Base-by-base conservation (phyloP, 2,797 vertebrate species). In the Chaetodon trifasciatus region DNA sequence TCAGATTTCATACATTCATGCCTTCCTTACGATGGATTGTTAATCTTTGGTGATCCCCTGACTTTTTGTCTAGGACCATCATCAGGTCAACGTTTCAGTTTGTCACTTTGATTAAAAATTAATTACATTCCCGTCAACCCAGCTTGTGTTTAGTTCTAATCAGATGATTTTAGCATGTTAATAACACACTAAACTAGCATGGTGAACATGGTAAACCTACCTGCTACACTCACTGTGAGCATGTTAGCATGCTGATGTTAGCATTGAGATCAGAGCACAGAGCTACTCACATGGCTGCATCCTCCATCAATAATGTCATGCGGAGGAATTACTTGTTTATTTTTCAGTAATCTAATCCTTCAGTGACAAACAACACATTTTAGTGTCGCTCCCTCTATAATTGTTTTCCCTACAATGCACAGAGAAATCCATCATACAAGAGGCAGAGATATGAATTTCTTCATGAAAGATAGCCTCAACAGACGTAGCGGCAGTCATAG, bases 401-500 rank as follows among this genome's bases (percentile, higher is more conserved):
- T 8, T 5, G 49, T 15, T 55, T 24, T 28, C 52, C 12, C 15
- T 44, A 50, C 42, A 19, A n/a, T 50, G 56, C 17, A 46, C 56
- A 74, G 4, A 71, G 39, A 71, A 55, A 71, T 40, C 28, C 23
- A 8, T 60, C 46, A 12, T 1, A 28, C 15, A 67, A 60, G 47
- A 35, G 50, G 10, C 7, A 65, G 40, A 39, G 23, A 49, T 60
- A 47, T 68, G 24, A 24, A 74, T 70, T 70, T 78, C 1, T 28
- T 62, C 46, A 35, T 73, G 56, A 61, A 47, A 70, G 60, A 71
- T 35, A 12, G 17, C 44, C 24, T 68, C 28, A 35, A 6, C 28
- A 69, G 44, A 81, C 13, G 3, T 1, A 12, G n/a, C 28, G n/a
- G 19, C 44, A 44, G 37, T 61, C 28, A 53, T 1, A 40, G 15